Conservation (phyloP, 2,797 vertebrate genomes). For the Xenentodon cancila region DNA sequence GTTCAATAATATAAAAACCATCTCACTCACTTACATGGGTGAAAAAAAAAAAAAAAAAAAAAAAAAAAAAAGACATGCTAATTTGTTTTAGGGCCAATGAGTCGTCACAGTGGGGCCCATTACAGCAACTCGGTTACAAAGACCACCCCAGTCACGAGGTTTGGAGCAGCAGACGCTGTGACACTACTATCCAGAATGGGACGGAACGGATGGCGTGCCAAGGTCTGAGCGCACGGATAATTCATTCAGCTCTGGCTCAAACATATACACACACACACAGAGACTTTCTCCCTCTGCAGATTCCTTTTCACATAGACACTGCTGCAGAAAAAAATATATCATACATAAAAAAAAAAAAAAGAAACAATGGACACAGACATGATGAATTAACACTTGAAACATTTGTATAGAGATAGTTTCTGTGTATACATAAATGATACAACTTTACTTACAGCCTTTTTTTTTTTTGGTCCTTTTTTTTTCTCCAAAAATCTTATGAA, state of each 20-base stretch:
- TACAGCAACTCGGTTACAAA: slow-evolving; percentile 31
- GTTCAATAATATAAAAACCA: slow-evolving; percentile 21
- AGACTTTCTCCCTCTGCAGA: slow-evolving; percentile 29
- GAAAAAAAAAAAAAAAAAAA: too few relatives aligned
- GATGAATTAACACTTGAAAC: slow-evolving; percentile 16
- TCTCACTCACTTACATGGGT: slow-evolving; percentile 22
- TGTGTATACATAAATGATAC: slow-evolving; percentile 28
- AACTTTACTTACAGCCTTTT: not conserved
- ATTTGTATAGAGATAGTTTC: slow-evolving; percentile 20
- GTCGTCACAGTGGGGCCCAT: slow-evolving; percentile 43
- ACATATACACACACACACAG: slow-evolving; percentile 13
- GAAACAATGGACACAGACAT: not conserved
- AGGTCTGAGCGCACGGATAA: slow-evolving; percentile 53
- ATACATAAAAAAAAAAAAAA: slow-evolving; percentile 10
- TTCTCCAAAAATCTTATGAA: slow-evolving; percentile 26
- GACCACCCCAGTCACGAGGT: slow-evolving; percentile 41
- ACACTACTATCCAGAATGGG: slow-evolving; percentile 60
- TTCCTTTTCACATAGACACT: slow-evolving; percentile 29
- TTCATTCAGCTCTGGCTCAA: slow-evolving; percentile 49
- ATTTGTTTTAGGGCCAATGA: slow-evolving; percentile 46
- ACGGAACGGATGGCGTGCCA: slow-evolving; percentile 48
- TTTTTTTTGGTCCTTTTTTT: slow-evolving; percentile 6
- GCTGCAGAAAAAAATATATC: slow-evolving; percentile 18
- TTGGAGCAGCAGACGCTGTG: slow-evolving; percentile 56
- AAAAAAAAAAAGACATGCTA: slow-evolving; percentile 39